Percentiles rank a stretch among this genome's conserved stretches.
These are phyloP conservation scores for Vireo griseus DNA, from an alignment of 2,797 vertebrate genomes.

Conservation along the genomic window DNA sequence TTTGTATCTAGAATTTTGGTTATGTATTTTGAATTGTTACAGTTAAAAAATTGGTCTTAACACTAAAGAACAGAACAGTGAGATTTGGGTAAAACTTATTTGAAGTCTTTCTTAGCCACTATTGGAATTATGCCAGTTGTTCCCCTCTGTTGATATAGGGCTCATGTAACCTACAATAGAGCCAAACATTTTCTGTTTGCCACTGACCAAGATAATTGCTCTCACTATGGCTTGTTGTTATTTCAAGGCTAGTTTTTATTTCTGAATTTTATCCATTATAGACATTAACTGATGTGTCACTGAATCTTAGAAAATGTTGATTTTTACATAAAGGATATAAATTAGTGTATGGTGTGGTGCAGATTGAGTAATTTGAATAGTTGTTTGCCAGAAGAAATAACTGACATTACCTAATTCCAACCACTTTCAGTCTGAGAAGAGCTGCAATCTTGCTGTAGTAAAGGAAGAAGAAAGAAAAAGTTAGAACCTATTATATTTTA, in stretches of 20 bases:
- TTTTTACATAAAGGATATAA: background rate
- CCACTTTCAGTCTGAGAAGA: background rate
- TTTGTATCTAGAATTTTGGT: background rate
- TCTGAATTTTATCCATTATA: background rate
- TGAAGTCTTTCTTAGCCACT: background rate
- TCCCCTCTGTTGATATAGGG: background rate
- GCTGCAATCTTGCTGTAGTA: background rate
- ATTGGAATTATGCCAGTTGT: background rate
- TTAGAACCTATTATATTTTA: background rate
- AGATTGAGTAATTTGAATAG: background rate
- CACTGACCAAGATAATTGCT: background rate
- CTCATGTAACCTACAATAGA: background rate
- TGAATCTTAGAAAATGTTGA: background rate
- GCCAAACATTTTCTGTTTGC: background rate
- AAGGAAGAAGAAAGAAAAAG: background rate
- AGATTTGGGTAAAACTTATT: background rate
- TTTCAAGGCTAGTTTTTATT: background rate
- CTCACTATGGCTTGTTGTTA: background rate
- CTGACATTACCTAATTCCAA: background rate
- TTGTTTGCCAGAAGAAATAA: background rate
- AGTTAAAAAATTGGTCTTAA: background rate
- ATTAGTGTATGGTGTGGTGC: background rate
- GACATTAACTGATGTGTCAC: background rate
- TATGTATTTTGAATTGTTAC: background rate
- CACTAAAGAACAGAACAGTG: background rate